Evolutionary conservation across 2,797 vertebrate species (phyloP), one percentile per base, ranked within the genome.

Genomic region (Remorina albescens): DNA sequence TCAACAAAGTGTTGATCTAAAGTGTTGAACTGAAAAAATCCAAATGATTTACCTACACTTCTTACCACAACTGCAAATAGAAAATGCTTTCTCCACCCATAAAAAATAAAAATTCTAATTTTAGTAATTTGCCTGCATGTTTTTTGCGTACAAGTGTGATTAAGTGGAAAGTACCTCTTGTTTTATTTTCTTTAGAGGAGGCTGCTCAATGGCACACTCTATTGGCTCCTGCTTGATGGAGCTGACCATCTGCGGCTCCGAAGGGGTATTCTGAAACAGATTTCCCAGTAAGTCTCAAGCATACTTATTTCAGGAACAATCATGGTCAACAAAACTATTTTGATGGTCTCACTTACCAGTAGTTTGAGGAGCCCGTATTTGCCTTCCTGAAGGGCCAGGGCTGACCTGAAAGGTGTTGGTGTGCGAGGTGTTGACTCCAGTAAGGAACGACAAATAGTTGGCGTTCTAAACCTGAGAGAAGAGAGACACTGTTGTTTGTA

Each of bases 141-240:
- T 55, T 59, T 54, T 25, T 49, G 11, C 18, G 37, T 53, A 11
- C 16, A 53, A 42, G 19, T 50, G 9, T 68, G 51, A 10, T 26
- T 47, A 6, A 54, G 32, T 47, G 76, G 49, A 78, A 90, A 85
- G 90, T 93, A 98, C 98, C 97, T 99, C 98, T 93, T 98, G 97
- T 90, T 99, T 99, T 83, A 99, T 99, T 93, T 99, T 99, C 90
- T 99, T 99, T 74, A 98, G 90, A 53, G 96, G 93, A 83, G 96
- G 97, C 64, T 95, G 95, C 30, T 96, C 96, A 11, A 98, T 95
- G 55, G 94, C 94, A 83, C 96, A 95, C 90, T 99, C 98, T 83
- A 97, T 96, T 0, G 97, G 94, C 89, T 99, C 98, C 91, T 98
- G 97, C 82, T 99, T 99, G 88, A 99, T 98, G 88, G 95, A 95